Evolutionary conservation across 1,140 invertebrate species (phyloP), one percentile per base, ranked within the genome.

Genomic region (Drosophila ironensis): DNA sequence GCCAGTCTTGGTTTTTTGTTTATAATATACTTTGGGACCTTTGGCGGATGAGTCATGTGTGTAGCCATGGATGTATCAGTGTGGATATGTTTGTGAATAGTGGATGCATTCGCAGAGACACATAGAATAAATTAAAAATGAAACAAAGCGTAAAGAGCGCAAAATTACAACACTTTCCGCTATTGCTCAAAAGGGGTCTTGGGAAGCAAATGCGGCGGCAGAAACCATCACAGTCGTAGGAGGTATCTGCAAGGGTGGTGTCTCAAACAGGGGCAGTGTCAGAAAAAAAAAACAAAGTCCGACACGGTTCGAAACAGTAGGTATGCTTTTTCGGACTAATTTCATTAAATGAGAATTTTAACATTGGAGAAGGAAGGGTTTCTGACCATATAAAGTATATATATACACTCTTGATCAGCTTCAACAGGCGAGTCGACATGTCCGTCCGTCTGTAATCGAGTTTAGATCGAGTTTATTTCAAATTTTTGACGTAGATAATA

Each of bases 131-230:
- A 86, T 86, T 84, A 86, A 86, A 86, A 80, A 80, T 63, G 81
- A 86, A 86, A 86, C 80, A 86, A 86, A 86, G 81, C 80, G 80
- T 86, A 86, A 86, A 82, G 75, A 86, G 80, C 74, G 81, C 75
- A 63, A 68, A 86, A 80, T 86, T 86, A 68, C 80, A 80, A 86
- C 81, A 86, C 38, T 86, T 86, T 86, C 80, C 80, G 80, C 66
- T 72, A 75, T 86, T 86, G 80, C 80, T 75, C 67, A 84, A 86
- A 80, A 82, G 38, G 53, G 70, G 56, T 63, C 60, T 64, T 63
- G 60, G 60, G 57, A 63, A 63, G 60, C 42, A 14, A 33, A 22
- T 63, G 45, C 64, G 64, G 52, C 61, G 68, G 67, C 46, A 60
- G 61, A 53, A 45, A 47, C 60, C 24, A 48, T 27, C 56, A 48